Evolutionary conservation across 2,113 vertebrate species (phyloP), one percentile per base, ranked within the genome.

Genomic region (Gadus macrocephalus): DNA sequence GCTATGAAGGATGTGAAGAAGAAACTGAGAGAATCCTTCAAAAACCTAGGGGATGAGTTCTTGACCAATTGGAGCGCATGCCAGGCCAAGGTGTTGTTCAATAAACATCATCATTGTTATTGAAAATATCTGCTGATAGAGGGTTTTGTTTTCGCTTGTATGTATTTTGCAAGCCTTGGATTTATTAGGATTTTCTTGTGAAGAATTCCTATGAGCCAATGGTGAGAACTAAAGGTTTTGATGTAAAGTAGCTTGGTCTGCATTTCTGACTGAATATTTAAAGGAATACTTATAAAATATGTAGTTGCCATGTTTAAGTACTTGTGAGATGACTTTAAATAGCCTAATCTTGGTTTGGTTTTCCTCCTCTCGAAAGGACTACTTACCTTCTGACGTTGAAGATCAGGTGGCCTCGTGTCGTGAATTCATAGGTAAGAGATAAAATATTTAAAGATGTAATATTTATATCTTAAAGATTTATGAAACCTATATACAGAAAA

Each of bases 311-410:
- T 59, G 56, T n/a, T 59, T 59, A 6, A n/a, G 56, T 59, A 59
- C 56, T 49, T 42, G 5, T 42, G 38, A 42, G 38, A 42, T 42
- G 5, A 42, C 38, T 6, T 42, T 42, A 42, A 42, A 42, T 42
- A 42, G 38, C 38, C 11, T 8, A 42, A 42, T 42, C 38, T 42
- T 42, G 11, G 38, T 42, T 49, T 49, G 2, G 11, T 49, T 49
- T 49, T 2, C 12, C 42, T 9, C 67, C 14, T 53, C 28, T 42
- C 49, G 16, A n/a, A 79, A 94, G 93, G 91, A 94, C 79, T 92
- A 92, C 79, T 90, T 94, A 62, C 93, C 93, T 1, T 81, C 90
- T 0, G 93, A 94, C 77, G 91, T 94, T 69, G 92, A 94, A 78
- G 82, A 83, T 7, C 93, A 94, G 71, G 93, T 94, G 60, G 90